phyloP scores from a whole-genome alignment of 2,113 vertebrate species.

The Ranitomeya imitator region DNA sequence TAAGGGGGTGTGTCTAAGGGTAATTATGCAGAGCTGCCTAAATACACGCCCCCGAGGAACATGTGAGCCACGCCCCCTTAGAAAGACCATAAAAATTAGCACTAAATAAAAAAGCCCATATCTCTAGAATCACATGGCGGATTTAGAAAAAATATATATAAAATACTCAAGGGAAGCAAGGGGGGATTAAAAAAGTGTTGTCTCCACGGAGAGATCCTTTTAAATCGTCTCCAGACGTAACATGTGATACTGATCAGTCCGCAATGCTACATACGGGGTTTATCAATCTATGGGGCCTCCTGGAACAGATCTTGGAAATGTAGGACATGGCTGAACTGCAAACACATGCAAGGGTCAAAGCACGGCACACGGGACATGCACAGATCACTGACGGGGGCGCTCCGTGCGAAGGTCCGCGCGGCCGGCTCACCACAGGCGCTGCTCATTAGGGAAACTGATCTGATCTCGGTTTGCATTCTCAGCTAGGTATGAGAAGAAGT shows the following conservation, averaged over 20 bases:
- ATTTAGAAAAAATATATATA: no score
- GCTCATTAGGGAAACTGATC: neutral
- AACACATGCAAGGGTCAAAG: slow-evolving; percentile 12
- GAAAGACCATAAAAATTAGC: no score
- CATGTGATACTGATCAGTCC: neutral
- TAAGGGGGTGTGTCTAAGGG: no score
- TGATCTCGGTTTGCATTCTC: neutral
- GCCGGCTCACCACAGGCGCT: slow-evolving; percentile 21
- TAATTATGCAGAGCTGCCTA: no score
- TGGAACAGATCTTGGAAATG: neutral
- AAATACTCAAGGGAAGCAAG: no score
- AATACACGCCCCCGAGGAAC: no score
- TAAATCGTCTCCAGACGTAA: neutral
- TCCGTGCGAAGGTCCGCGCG: neutral
- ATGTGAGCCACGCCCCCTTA: no score
- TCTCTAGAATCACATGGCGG: no score
- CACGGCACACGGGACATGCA: neutral
- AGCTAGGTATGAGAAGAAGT: neutral
- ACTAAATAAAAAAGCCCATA: no score
- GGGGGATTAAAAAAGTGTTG: no score
- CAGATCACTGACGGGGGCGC: no score
- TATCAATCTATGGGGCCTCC: neutral
- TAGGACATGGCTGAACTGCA: neutral
- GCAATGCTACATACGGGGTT: neutral
- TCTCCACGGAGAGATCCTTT: no score